Evolutionary conservation across 1,140 invertebrate species (phyloP).

Genomic region (Drosophila gunungcola): DNA sequence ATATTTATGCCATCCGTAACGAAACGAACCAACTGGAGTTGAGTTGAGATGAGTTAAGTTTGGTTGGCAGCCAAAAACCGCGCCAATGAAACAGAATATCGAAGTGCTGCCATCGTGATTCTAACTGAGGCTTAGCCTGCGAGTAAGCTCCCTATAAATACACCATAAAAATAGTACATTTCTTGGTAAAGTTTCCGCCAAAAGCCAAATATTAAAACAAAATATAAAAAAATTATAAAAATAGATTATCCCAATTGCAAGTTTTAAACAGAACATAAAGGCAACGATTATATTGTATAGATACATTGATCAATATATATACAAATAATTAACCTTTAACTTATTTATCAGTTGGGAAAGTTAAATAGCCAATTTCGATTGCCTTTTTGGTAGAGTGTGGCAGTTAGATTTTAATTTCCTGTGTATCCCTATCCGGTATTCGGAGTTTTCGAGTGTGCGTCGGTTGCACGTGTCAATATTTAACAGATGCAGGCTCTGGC

Average conservation of each 20-base stretch:
- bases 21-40: conserved; percentile 33
- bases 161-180: background rate
- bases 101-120: conserved; percentile 32
- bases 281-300: too few relatives aligned
- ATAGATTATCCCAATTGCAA: too few relatives aligned
- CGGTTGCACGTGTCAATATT: conserved; percentile 50
- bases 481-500: conserved; percentile 24
- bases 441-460: conserved; percentile 38
- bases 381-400: conserved; percentile 1
- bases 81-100: conserved; percentile 69
- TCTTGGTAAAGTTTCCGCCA: too few relatives aligned
- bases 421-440: conserved; percentile 38
- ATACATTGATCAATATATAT: background rate
- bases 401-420: conserved; percentile 72
- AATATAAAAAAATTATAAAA: background rate
- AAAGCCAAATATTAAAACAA: background rate
- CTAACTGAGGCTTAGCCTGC: conserved; percentile 16
- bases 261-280: background rate
- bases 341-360: background rate
- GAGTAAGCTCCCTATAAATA: background rate
- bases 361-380: background rate
- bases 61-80: conserved; percentile 48
- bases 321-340: background rate
- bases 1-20: conserved; percentile 56
- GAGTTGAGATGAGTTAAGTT: conserved; percentile 16